A percentile compares a stretch with the other conserved stretches of the same genome.
These are phyloP conservation scores for Porites rus DNA, from an alignment of 92 coral and sea anemone genomes.

Conservation along the genomic window DNA sequence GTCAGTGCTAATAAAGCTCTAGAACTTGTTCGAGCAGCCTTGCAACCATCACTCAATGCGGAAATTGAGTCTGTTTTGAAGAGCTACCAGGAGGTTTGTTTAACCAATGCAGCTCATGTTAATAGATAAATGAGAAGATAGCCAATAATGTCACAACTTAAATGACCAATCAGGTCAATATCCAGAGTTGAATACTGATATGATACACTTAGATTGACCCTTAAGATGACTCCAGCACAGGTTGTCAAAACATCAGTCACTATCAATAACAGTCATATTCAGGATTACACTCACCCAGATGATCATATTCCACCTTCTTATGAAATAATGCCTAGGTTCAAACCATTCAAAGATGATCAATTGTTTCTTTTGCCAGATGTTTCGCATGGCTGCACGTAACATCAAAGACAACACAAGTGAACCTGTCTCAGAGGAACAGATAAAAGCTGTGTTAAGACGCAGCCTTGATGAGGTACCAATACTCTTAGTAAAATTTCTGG, in stretches of 20 bases:
- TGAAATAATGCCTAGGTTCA: not conserved
- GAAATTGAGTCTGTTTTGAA: slow-evolving; percentile 93
- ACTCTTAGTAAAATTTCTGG: not conserved
- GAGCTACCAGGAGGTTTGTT: slow-evolving; percentile 92
- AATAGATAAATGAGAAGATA: no score
- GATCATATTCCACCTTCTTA: no score
- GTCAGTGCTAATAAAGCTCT: slow-evolving; percentile 93
- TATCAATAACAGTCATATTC: no score
- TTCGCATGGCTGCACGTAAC: slow-evolving; percentile 94
- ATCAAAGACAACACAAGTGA: slow-evolving; percentile 97
- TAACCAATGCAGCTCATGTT: not conserved
- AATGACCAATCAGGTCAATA: no score
- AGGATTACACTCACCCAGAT: no score
- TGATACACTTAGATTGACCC: no score
- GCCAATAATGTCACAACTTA: no score
- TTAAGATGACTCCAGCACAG: no score
- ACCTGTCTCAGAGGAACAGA: slow-evolving; percentile 92
- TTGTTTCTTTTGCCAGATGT: slow-evolving; percentile 65
- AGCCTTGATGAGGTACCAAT: slow-evolving; percentile 91
- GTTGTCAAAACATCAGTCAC: no score
- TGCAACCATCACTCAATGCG: slow-evolving; percentile 94
- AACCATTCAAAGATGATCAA: not conserved
- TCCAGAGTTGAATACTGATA: no score
- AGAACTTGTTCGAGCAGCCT: slow-evolving; percentile 95
- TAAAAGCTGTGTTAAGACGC: slow-evolving; percentile 83